Percentiles rank a stretch among this genome's conserved stretches.
Evolutionary conservation across 2,888 invertebrate species (phyloP).

Genomic region (Hanleya hanleyi): DNA sequence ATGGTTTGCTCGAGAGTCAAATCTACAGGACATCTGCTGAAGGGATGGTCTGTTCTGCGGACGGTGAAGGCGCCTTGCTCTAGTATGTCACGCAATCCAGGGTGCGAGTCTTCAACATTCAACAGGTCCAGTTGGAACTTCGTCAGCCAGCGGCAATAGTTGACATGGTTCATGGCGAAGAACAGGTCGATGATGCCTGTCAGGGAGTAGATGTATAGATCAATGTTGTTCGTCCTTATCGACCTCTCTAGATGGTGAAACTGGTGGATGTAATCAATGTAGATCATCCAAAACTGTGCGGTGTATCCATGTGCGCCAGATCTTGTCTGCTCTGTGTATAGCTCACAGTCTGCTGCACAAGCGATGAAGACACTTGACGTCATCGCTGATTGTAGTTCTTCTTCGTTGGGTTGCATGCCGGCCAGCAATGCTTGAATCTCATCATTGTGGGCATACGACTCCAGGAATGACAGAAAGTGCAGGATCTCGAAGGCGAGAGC

Average conservation of each 20-base stretch:
- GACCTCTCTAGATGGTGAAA: conserved; percentile 17
- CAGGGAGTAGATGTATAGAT: conserved; percentile 27
- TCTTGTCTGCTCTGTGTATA: conserved; percentile 25
- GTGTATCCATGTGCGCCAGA: conserved; percentile 31
- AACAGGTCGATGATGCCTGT: conserved; percentile 18
- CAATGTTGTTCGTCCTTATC: conserved; percentile 33
- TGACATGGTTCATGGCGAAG: conserved; percentile 35
- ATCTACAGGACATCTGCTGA: conserved; percentile 26
- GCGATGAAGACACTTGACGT: conserved; percentile 10
- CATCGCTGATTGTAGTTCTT: not conserved
- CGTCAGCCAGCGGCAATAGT: conserved; percentile 41
- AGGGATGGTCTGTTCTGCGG: conserved; percentile 25
- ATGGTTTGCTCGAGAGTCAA: conserved; percentile 31
- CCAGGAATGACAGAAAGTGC: conserved; percentile 33
- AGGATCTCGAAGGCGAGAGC: conserved; percentile 30
- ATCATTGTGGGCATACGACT: conserved; percentile 10
- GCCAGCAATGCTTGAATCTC: not conserved
- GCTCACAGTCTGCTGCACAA: not conserved
- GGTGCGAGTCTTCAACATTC: conserved; percentile 32
- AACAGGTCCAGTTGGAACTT: conserved; percentile 36
- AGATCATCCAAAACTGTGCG: conserved; percentile 36
- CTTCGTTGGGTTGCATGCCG: not conserved
- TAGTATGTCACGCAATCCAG: conserved; percentile 23
- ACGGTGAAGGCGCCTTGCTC: conserved; percentile 27
- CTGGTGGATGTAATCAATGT: conserved; percentile 27